Percentiles rank a stretch among this genome's conserved stretches.
Evolutionary conservation across 2,797 vertebrate species (phyloP).

Genomic region (Phoebastria nigripes): DNA sequence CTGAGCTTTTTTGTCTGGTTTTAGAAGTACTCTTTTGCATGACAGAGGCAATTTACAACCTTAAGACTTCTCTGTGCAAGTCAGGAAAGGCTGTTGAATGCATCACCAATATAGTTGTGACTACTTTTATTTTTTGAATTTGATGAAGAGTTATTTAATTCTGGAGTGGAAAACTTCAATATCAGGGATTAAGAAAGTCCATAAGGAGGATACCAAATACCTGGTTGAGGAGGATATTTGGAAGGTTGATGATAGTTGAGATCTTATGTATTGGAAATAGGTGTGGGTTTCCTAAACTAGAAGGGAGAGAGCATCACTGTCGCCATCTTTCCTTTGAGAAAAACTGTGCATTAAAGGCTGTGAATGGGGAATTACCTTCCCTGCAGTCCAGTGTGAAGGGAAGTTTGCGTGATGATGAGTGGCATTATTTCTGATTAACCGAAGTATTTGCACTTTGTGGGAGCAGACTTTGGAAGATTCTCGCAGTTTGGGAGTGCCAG

Average conservation of each 20-base stretch:
- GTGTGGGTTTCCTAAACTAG: background rate
- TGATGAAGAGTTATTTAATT: background rate
- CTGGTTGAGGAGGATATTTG: background rate
- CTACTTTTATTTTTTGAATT: background rate
- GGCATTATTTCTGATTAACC: background rate
- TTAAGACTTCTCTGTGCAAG: background rate
- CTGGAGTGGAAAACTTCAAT: background rate
- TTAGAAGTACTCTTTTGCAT: background rate
- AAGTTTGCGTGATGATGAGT: background rate
- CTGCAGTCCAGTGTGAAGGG: fast-evolving
- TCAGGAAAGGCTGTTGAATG: background rate
- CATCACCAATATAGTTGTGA: background rate
- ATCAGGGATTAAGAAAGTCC: background rate
- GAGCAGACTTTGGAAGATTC: background rate
- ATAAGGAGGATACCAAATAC: background rate
- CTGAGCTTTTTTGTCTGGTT: background rate
- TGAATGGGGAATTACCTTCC: background rate
- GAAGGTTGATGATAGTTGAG: background rate
- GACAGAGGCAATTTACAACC: background rate
- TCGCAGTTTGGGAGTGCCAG: background rate
- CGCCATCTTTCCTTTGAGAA: background rate
- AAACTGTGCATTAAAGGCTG: background rate
- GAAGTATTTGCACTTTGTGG: background rate
- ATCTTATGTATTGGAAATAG: background rate
- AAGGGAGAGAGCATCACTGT: background rate